Evolutionary conservation across 2,888 invertebrate species (phyloP).

Genomic region (Papilio elwesi): DNA sequence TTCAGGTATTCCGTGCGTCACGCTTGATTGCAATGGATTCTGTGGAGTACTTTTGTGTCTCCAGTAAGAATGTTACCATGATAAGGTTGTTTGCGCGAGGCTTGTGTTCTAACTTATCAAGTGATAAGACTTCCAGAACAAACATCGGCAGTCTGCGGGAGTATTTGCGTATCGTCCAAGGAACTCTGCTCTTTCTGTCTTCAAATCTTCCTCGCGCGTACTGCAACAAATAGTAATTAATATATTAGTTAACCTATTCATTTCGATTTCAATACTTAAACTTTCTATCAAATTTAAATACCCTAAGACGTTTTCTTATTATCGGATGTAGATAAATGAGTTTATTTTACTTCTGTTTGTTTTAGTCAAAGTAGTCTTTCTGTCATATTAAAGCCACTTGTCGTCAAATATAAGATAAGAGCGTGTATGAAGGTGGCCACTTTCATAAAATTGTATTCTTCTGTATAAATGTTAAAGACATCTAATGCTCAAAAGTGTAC

Average conservation of each 20-base stretch:
- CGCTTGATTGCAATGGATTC: constrained; percentile 63
- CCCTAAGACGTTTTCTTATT: neutral
- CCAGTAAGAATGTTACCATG: constrained; percentile 75
- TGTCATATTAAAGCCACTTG: constrained; percentile 26
- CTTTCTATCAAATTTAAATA: constrained; percentile 16
- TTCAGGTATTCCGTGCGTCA: constrained; percentile 63
- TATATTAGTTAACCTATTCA: constrained; percentile 53
- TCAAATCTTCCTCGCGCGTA: constrained; percentile 59
- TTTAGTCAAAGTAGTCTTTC: constrained; percentile 27
- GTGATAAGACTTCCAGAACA: constrained; percentile 77
- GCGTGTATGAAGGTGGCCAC: neutral
- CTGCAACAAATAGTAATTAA: constrained; percentile 67
- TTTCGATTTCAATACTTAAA: neutral
- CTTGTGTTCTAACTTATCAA: constrained; percentile 83
- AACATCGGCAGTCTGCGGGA: constrained; percentile 77
- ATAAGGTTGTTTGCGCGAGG: constrained; percentile 78
- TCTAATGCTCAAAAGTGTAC: too few species aligned
- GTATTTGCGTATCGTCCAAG: constrained; percentile 79
- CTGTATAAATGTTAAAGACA: too few species aligned
- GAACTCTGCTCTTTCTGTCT: constrained; percentile 71
- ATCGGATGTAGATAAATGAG: constrained; percentile 16
- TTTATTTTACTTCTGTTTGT: constrained; percentile 30
- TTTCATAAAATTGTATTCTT: neutral
- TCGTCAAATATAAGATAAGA: constrained; percentile 30
- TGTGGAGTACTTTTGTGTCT: constrained; percentile 66